phyloP scores from a whole-genome alignment of 2,888 invertebrate genomes.

The Ichneumoninae sp. region DNA sequence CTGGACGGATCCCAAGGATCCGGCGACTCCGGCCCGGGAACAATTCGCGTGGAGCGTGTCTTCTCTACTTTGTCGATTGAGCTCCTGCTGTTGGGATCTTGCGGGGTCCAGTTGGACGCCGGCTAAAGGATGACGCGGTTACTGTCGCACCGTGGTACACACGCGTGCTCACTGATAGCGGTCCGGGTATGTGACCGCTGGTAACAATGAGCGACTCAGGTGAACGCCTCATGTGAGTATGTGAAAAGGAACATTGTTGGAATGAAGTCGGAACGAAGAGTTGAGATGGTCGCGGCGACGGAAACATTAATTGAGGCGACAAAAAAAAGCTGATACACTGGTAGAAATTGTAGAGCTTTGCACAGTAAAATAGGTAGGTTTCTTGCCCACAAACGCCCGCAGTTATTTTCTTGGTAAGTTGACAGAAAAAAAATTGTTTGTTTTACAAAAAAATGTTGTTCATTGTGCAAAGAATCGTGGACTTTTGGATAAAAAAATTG shows the following conservation, averaged over 20 bases:
- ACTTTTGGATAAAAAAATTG: too few species aligned
- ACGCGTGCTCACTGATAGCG: slow-evolving; percentile 22
- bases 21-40: background rate
- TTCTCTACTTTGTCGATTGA: slow-evolving; percentile 4
- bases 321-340: background rate
- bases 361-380: background rate
- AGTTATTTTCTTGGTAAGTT: background rate
- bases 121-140: slow-evolving; percentile 28
- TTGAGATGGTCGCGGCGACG: too few species aligned
- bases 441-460: too few species aligned
- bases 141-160: background rate
- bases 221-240: background rate
- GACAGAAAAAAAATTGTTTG: too few species aligned
- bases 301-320: background rate
- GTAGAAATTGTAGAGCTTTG: background rate
- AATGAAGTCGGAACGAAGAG: background rate
- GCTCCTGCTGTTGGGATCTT: slow-evolving; percentile 13
- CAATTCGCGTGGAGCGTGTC: slow-evolving; percentile 12
- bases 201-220: background rate
- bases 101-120: slow-evolving; percentile 18
- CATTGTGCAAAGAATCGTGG: too few species aligned
- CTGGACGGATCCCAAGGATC: slow-evolving; percentile 6
- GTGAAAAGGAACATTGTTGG: background rate
- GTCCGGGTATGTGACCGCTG: background rate
- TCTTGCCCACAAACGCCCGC: background rate